These are phyloP conservation scores for Lasioglossum baleicum DNA, from an alignment of 1,140 invertebrate species.

Conservation along the genomic window DNA sequence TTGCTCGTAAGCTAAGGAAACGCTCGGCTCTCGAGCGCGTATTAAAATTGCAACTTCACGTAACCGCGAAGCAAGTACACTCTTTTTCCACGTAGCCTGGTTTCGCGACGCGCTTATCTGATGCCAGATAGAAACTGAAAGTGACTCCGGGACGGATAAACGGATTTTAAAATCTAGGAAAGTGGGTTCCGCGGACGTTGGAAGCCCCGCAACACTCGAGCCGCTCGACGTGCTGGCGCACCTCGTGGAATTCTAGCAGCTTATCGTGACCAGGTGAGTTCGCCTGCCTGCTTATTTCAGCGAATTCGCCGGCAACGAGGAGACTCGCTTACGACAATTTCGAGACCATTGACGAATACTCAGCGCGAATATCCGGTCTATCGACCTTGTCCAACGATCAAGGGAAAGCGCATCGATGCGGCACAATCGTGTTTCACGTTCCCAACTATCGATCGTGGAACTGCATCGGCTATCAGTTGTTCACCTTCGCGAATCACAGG, in stretches of 20 bases:
- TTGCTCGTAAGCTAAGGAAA: background rate
- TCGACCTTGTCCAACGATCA: conserved; percentile 33
- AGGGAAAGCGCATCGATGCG: conserved; percentile 8
- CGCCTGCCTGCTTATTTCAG: background rate
- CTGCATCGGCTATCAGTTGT: background rate
- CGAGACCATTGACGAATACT: conserved; percentile 16
- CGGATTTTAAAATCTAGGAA: conserved; percentile 52
- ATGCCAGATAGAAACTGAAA: conserved; percentile 50
- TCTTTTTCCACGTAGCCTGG: background rate
- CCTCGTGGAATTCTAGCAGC: conserved; percentile 10
- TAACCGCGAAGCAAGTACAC: background rate
- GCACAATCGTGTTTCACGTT: conserved; percentile 15
- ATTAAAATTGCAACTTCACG: conserved; percentile 2
- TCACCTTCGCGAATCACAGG: background rate
- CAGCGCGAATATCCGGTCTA: conserved; percentile 9
- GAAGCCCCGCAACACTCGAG: conserved; percentile 7
- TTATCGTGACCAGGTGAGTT: background rate
- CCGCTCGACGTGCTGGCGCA: conserved; percentile 9
- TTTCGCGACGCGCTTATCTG: conserved; percentile 18
- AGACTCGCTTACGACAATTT: conserved; percentile 25
- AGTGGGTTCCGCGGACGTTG: conserved; percentile 19
- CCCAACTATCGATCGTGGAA: conserved; percentile 1
- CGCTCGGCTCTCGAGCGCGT: background rate
- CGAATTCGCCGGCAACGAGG: conserved; percentile 1
- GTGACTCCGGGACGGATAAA: conserved; percentile 6